These are phyloP conservation scores for Pagetopsis macropterus DNA, from an alignment of 2,797 vertebrate species.

Conservation along the genomic window DNA sequence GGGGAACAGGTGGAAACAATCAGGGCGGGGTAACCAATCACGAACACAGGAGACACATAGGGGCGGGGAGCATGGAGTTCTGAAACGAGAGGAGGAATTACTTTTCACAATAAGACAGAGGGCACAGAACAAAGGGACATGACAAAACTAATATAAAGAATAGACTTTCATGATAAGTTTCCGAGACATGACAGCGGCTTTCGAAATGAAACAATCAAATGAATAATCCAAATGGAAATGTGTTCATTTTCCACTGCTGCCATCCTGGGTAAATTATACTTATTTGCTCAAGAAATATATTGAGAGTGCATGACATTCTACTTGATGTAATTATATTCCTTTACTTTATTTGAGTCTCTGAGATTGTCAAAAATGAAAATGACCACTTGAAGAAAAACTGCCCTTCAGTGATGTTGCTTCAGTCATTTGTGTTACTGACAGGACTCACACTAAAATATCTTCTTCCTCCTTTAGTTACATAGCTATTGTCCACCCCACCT, in stretches of 20 bases:
- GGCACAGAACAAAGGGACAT: no score
- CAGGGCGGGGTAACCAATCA: no score
- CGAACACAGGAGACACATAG: no score
- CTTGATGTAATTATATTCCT: constrained; percentile 16
- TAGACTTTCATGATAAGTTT: no score
- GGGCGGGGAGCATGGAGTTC: no score
- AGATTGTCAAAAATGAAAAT: constrained; percentile 26
- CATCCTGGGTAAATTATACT: constrained; percentile 5
- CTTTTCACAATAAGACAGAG: no score
- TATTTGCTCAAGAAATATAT: constrained; percentile 15
- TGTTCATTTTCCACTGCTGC: constrained; percentile 14
- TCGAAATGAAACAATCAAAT: constrained; percentile 34
- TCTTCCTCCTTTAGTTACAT: constrained; percentile 77
- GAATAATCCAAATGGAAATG: constrained; percentile 28
- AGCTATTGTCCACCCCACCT: constrained; percentile 86
- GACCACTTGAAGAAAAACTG: constrained; percentile 10
- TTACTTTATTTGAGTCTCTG: constrained; percentile 16
- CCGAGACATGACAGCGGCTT: constrained; percentile 1
- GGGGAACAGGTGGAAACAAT: no score
- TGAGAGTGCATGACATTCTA: constrained; percentile 6
- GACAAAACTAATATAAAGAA: no score
- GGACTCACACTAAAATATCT: not conserved
- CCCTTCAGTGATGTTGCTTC: constrained; percentile 5
- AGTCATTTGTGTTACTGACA: not conserved
- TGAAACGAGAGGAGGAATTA: no score